Conservation (phyloP, 2,888 invertebrate genomes). For the Taphrorychus bicolor region DNA sequence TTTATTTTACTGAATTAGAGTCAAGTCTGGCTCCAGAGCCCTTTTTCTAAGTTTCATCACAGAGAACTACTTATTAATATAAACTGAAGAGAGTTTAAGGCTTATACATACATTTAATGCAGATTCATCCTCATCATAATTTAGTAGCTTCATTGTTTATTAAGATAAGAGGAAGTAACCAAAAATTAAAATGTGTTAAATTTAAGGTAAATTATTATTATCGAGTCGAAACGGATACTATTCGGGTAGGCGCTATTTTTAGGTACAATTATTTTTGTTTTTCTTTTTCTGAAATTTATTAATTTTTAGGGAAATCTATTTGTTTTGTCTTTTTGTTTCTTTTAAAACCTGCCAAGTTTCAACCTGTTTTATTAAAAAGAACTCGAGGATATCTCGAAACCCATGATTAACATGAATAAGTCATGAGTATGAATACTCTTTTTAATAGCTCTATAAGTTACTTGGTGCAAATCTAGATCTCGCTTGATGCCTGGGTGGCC, state of each 20-base stretch:
- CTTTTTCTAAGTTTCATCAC: too few species aligned
- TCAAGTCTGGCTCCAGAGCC: too few species aligned
- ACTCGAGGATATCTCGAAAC: too few species aligned
- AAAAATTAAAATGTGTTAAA: slow-evolving; percentile 1
- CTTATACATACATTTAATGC: neutral
- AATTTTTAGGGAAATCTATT: neutral
- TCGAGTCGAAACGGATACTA: too few species aligned
- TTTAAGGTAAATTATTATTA: neutral
- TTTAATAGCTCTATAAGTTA: slow-evolving; percentile 6
- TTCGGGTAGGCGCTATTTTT: too few species aligned
- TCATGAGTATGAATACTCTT: too few species aligned
- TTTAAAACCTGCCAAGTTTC: too few species aligned
- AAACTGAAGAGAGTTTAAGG: neutral
- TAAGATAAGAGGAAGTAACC: too few species aligned
- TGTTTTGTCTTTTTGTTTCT: neutral
- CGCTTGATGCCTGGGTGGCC: slow-evolving; percentile 25
- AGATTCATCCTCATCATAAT: neutral
- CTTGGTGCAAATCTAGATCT: slow-evolving; percentile 25
- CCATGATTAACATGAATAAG: too few species aligned
- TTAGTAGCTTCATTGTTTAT: neutral
- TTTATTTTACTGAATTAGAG: neutral
- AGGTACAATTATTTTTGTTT: neutral
- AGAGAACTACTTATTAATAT: too few species aligned
- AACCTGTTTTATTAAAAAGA: too few species aligned
- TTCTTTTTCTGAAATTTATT: neutral